A percentile compares a stretch with the other conserved stretches of the same genome.
These are phyloP conservation scores for Clarias batrachus DNA, from an alignment of 2,113 vertebrate genomes.

Conservation along the genomic window DNA sequence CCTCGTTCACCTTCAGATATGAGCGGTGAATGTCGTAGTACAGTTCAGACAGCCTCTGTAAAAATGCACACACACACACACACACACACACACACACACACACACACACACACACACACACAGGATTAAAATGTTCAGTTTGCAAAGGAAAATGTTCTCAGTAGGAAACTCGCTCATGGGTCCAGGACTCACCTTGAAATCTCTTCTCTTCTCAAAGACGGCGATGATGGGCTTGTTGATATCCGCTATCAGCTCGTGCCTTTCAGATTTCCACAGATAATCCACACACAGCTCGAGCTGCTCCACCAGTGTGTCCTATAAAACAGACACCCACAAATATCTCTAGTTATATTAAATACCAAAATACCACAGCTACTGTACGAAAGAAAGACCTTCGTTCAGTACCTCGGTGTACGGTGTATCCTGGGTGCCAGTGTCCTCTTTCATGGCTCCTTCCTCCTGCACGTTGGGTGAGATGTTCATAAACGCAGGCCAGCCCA, in stretches of 20 bases:
- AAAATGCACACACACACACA: background rate
- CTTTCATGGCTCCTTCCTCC: conserved; percentile 98
- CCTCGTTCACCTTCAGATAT: conserved; percentile 94
- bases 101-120: conserved; percentile 5
- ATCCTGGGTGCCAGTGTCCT: conserved; percentile 95
- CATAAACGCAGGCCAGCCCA: conserved; percentile 98
- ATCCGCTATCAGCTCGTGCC: conserved; percentile 93
- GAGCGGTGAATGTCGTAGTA: conserved; percentile 98
- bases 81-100: background rate
- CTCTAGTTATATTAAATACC: background rate
- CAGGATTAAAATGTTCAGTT: background rate
- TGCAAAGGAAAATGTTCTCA: background rate
- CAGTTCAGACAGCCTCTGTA: conserved; percentile 88
- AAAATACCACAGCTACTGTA: background rate
- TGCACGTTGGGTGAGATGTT: conserved; percentile 96
- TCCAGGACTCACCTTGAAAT: conserved; percentile 83
- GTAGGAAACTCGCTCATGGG: background rate
- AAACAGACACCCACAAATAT: background rate
- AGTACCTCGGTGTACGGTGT: conserved; percentile 94
- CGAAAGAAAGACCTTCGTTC: background rate
- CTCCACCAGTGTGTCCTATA: conserved; percentile 89
- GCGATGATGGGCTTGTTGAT: conserved; percentile 97
- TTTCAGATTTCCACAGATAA: conserved; percentile 95
- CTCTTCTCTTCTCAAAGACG: conserved; percentile 94
- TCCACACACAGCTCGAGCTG: conserved; percentile 94